phyloP scores from a whole-genome alignment of 2,888 invertebrate species.

The Artemia sinica region DNA sequence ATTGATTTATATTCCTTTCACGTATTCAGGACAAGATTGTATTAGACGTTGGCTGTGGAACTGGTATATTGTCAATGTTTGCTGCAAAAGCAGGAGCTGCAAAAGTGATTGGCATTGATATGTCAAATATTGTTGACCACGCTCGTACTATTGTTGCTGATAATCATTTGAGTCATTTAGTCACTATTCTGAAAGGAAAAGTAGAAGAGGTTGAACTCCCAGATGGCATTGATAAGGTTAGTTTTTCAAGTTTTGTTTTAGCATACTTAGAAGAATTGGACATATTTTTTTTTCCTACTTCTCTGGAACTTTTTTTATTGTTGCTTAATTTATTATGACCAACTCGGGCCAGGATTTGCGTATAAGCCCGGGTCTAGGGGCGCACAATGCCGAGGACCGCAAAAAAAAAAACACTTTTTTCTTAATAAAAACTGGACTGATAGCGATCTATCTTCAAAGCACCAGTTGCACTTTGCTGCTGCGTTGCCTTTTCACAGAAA shows the following conservation, averaged over 20 bases:
- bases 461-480: no score
- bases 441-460: no score
- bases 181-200: slow-evolving; percentile 71
- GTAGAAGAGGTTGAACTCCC: slow-evolving; percentile 86
- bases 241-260: background rate
- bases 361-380: no score
- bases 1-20: no score
- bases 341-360: no score
- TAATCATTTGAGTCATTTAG: slow-evolving; percentile 56
- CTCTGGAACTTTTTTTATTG: background rate
- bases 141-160: slow-evolving; percentile 84
- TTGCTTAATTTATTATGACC: no score
- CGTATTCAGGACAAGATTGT: slow-evolving; percentile 49
- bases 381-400: no score
- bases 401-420: no score
- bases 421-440: no score
- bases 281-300: background rate
- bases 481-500: no score
- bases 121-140: slow-evolving; percentile 94
- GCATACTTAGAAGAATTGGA: background rate
- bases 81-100: slow-evolving; percentile 96
- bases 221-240: slow-evolving; percentile 53
- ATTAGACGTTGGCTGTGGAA: slow-evolving; percentile 95
- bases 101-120: slow-evolving; percentile 89
- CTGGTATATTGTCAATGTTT: slow-evolving; percentile 98